These are phyloP conservation scores for Misgurnus mizolepis DNA, from an alignment of 2,113 vertebrate genomes.

Conservation along the genomic window DNA sequence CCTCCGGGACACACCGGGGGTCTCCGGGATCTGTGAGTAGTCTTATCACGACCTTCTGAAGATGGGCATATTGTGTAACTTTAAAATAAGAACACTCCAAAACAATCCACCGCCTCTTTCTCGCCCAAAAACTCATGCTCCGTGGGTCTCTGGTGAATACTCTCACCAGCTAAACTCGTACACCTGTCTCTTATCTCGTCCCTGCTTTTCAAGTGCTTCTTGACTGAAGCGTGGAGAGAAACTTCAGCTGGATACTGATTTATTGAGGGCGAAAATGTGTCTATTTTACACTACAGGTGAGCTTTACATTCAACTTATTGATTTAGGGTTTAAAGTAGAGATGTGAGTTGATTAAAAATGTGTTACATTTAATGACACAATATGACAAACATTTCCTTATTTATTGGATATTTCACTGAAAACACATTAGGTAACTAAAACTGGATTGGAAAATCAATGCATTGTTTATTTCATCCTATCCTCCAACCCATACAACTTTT, in stretches of 20 bases:
- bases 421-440: no score
- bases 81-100: constrained; percentile 24
- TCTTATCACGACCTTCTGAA: constrained; percentile 26
- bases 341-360: no score
- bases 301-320: not conserved
- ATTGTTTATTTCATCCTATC: no score
- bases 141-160: not conserved
- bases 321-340: not conserved
- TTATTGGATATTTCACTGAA: no score
- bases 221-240: constrained; percentile 18
- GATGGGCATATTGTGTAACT: constrained; percentile 5
- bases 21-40: not conserved
- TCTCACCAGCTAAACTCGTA: not conserved
- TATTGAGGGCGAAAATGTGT: not conserved
- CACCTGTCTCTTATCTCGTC: constrained; percentile 26
- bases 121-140: constrained; percentile 21
- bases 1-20: not conserved
- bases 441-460: no score
- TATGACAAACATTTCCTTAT: not conserved
- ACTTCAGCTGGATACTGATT: constrained; percentile 18
- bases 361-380: no score
- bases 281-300: no score
- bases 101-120: constrained; percentile 14
- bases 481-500: no score
- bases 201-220: constrained; percentile 33